Base-by-base conservation (phyloP, 2,797 vertebrate species). In the Lindbergichthys nudifrons region DNA sequence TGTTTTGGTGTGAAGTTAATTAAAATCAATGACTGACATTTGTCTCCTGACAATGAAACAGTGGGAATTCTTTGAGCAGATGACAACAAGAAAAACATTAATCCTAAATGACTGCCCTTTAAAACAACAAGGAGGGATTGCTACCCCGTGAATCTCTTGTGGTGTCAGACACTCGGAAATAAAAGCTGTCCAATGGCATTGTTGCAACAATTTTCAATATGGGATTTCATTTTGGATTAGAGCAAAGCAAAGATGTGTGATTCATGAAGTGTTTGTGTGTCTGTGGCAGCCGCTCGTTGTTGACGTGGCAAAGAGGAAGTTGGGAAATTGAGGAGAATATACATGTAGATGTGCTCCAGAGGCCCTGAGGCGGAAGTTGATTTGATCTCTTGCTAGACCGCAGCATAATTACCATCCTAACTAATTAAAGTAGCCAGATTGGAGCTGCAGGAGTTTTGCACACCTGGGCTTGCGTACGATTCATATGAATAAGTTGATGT, bases 121-220 rank as follows among this genome's bases (percentile, higher is more conserved):
- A 89, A 92, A 92, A 93, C 81, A 93, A 93, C 71, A 57, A 72
- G 23, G 51, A 73, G 2, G 83, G 86, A 90, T 87, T 81, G 87
- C n/a, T 42, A 70, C 64, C 82, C 89, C 45, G 2, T 56, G 59
- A 65, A 56, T 60, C 53, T 56, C 68, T 68, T 77, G 68, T 73
- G 70, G 32, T 26, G 39, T 50, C 46, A 70, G 42, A 65, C n/a
- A 14, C 65, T 77, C 13, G 0, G 32, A 42, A 68, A 70, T 51
- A 18, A 79, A 73, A 79, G 41, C 47, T 51, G 26, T 61, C 63
- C 57, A 10, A n/a, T 56, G 45, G n/a, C 8, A 54, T 83, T 80
- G 85, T 82, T 82, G 46, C 14, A 62, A 15, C 21, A 18, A 61
- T 52, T 48, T 61, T 68, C 70, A 77, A 69, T 69, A 71, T 51